A percentile compares a stretch with the other conserved stretches of the same genome.
Conservation (phyloP, 1,140 invertebrate species). For the Bombus fervidus region DNA sequence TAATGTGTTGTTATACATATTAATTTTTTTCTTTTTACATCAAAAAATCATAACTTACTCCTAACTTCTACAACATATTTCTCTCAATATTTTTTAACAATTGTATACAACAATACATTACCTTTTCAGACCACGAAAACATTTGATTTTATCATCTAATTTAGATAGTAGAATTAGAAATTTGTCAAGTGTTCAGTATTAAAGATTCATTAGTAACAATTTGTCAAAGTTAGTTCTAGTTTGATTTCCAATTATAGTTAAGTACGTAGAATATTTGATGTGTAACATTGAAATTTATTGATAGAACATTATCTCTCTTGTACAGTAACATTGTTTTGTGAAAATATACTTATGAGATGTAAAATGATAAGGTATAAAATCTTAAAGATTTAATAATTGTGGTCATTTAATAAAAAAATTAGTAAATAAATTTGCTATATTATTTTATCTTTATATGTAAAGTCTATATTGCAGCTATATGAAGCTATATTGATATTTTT, state of each 20-base stretch:
- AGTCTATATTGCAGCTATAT: background rate
- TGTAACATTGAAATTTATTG: slow-evolving; percentile 9
- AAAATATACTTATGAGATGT: slow-evolving; percentile 17
- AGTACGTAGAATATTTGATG: background rate
- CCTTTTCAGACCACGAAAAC: background rate
- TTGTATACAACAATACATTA: slow-evolving; percentile 3
- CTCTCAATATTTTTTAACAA: slow-evolving; percentile 28
- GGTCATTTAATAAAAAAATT: slow-evolving; percentile 42
- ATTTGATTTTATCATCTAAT: background rate
- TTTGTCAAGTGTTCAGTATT: slow-evolving; percentile 27
- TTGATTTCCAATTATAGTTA: background rate
- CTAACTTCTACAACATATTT: slow-evolving; percentile 16
- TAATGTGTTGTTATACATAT: slow-evolving; percentile 48
- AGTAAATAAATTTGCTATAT: slow-evolving; percentile 24
- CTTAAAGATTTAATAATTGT: slow-evolving; percentile 33
- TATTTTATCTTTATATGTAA: slow-evolving; percentile 10
- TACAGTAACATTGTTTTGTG: slow-evolving; percentile 39
- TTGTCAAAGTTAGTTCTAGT: background rate
- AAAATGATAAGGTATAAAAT: slow-evolving; percentile 22
- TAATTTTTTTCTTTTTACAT: slow-evolving; percentile 24
- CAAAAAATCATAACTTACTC: slow-evolving; percentile 23
- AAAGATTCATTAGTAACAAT: slow-evolving; percentile 15
- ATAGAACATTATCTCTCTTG: background rate
- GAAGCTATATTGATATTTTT: background rate
- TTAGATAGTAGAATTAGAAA: background rate